phyloP scores from a whole-genome alignment of 2,113 vertebrate species.

The Bombycilla garrulus region DNA sequence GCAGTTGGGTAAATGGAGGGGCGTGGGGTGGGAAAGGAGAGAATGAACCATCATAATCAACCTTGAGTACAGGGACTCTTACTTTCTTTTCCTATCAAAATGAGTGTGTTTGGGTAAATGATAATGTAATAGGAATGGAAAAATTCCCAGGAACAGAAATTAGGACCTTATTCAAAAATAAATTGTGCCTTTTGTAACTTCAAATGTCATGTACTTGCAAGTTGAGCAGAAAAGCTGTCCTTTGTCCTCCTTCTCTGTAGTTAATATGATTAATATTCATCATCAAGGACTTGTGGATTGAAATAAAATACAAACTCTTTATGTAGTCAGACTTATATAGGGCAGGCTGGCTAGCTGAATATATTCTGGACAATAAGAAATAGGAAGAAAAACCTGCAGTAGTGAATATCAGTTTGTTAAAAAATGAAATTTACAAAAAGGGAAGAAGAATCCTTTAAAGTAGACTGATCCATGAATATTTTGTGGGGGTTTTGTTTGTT shows the following conservation, averaged over 20 bases:
- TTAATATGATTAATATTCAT: background rate
- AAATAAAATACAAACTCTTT: background rate
- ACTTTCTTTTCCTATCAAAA: background rate
- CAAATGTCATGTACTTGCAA: background rate
- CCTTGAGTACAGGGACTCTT: background rate
- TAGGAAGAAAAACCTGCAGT: background rate
- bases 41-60: background rate
- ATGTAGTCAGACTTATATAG: background rate
- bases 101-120: background rate
- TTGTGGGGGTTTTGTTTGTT: background rate
- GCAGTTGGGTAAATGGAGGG: background rate
- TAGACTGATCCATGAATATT: background rate
- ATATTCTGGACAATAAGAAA: background rate
- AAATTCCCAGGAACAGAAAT: slow-evolving; percentile 3
- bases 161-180: slow-evolving; percentile 37
- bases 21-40: background rate
- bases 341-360: background rate
- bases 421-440: background rate
- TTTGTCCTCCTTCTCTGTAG: background rate
- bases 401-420: background rate
- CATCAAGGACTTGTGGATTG: background rate
- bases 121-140: background rate
- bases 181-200: slow-evolving; percentile 29
- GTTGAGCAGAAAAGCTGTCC: background rate
- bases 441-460: background rate